Percentiles rank a stretch among this genome's conserved stretches.
Evolutionary conservation across 2,888 invertebrate species (phyloP).

Genomic region (Pteria penguin): DNA sequence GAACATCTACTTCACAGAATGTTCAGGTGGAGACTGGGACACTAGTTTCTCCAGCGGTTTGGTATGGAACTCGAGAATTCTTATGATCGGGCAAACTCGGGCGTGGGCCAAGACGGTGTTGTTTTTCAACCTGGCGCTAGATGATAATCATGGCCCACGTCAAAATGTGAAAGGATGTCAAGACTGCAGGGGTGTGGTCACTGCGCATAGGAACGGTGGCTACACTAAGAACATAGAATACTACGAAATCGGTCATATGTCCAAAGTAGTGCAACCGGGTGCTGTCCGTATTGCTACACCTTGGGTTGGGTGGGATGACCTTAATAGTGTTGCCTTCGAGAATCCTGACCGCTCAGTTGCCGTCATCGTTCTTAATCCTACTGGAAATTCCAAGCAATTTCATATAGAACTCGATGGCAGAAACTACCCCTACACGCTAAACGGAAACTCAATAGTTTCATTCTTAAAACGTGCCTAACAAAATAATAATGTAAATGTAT

Average conservation of each 20-base stretch:
- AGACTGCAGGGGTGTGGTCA: constrained; percentile 55
- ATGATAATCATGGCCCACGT: constrained; percentile 55
- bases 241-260: constrained; percentile 55
- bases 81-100: constrained; percentile 54
- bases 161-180: constrained; percentile 52
- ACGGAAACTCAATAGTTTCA: constrained; percentile 53
- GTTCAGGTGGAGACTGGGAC: constrained; percentile 55
- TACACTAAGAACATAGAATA: constrained; percentile 53
- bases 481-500: too few species aligned
- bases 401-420: constrained; percentile 50
- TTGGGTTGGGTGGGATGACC: constrained; percentile 45
- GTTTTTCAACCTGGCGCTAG: constrained; percentile 56
- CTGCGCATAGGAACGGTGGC: constrained; percentile 35
- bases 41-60: constrained; percentile 49
- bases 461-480: constrained; percentile 23
- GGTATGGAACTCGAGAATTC: constrained; percentile 51
- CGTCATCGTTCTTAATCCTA: constrained; percentile 50
- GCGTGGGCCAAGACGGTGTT: constrained; percentile 51
- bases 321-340: constrained; percentile 50
- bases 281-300: constrained; percentile 55
- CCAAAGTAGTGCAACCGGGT: constrained; percentile 53
- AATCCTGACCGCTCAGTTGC: constrained; percentile 53
- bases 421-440: constrained; percentile 48
- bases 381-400: constrained; percentile 37
- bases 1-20: constrained; percentile 57